Percentiles rank a stretch among this genome's conserved stretches.
These are phyloP conservation scores for Artibeus jamaicensis DNA, from an alignment of 2,797 vertebrate species.

Conservation along the genomic window DNA sequence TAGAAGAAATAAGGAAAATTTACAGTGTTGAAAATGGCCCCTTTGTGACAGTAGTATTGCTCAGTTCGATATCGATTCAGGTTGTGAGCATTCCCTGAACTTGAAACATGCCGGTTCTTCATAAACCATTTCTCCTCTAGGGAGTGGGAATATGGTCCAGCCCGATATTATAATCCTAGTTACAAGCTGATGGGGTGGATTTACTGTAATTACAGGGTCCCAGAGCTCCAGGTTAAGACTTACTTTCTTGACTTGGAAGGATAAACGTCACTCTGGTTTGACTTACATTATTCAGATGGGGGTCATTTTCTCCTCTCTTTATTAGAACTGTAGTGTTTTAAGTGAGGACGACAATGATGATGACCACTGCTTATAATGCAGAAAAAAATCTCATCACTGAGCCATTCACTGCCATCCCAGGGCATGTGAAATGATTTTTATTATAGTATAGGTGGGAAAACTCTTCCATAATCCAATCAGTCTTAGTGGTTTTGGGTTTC, in stretches of 20 bases:
- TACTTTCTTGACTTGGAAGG: slow-evolving; percentile 2
- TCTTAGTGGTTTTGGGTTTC: neutral
- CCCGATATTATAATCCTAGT: neutral
- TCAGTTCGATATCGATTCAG: neutral
- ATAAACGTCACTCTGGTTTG: neutral
- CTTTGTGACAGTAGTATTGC: neutral
- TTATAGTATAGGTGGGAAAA: neutral
- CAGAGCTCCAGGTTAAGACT: neutral
- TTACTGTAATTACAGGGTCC: neutral
- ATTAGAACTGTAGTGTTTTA: slow-evolving; percentile 19
- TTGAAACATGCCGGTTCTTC: neutral
- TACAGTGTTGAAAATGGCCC: neutral
- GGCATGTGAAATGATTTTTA: slow-evolving; percentile 30
- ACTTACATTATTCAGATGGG: neutral
- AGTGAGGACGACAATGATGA: neutral
- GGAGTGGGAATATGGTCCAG: neutral
- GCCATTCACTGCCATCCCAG: neutral
- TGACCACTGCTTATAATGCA: neutral
- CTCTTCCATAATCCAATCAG: neutral
- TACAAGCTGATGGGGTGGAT: neutral
- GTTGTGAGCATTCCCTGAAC: neutral
- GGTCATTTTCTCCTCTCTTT: neutral
- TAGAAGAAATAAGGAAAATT: slow-evolving; percentile 31
- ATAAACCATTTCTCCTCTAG: neutral
- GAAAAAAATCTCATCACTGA: neutral